Conservation (phyloP, 2,113 vertebrate species). For the Spheniscus mendiculus region DNA sequence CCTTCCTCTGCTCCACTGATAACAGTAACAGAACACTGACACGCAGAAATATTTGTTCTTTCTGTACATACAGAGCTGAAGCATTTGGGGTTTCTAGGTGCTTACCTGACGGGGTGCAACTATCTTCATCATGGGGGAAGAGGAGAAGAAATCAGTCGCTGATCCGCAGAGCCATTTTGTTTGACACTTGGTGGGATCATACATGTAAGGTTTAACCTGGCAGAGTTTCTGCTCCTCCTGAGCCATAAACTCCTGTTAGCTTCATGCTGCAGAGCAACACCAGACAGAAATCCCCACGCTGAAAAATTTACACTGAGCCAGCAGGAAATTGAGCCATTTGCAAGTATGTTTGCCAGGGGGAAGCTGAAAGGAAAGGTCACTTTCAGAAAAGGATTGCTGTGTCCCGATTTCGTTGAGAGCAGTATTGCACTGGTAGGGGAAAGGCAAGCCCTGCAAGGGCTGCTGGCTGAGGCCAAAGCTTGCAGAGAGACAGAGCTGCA, state of each 20-base stretch:
- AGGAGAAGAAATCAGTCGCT: background rate
- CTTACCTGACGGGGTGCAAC: background rate
- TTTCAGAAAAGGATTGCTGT: background rate
- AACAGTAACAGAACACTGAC: background rate
- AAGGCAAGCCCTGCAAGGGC: background rate
- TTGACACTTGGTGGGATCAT: background rate
- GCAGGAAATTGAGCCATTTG: conserved; percentile 22
- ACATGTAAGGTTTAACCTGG: background rate
- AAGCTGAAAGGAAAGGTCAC: conserved; percentile 33
- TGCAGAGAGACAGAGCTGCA: background rate
- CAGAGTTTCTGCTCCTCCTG: background rate
- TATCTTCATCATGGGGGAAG: background rate
- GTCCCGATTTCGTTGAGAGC: background rate
- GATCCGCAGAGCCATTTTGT: background rate
- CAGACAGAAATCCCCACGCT: background rate
- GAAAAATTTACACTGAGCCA: conserved; percentile 11
- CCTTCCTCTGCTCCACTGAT: background rate
- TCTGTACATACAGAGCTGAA: background rate
- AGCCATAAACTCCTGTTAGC: background rate
- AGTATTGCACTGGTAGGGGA: background rate
- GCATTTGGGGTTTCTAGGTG: background rate
- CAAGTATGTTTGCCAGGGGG: background rate
- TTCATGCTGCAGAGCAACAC: background rate
- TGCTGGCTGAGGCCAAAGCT: background rate
- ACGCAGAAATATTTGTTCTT: background rate